Evolutionary conservation across 2,797 vertebrate genomes (phyloP), one percentile per base, ranked within the genome.

Genomic region (Chiloscyllium punctatum): DNA sequence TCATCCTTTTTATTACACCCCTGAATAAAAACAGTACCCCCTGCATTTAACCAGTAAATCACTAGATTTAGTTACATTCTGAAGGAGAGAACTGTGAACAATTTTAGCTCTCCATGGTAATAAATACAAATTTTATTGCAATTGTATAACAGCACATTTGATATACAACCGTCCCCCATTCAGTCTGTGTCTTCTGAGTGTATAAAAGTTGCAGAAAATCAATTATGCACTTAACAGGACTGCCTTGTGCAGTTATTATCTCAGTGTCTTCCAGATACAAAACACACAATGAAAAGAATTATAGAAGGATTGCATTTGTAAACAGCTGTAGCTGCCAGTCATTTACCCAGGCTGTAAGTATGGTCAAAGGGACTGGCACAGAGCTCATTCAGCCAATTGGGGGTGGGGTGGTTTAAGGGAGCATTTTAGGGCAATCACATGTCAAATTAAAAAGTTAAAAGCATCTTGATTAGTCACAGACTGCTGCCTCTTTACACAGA

Each of bases 301-400:
- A 15, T 62, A 37, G 18, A 42, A 69, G 23, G 62, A 69, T 42
- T 21, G 18, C 62, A 68, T 68, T 84, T 69, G 62, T 92, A 68
- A 69, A 92, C 90, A 92, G 90, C 90, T 92, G 62, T 42, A 92
- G 66, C 33, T 92, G 90, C 16, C 90, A 92, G 3, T 92, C 90
- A 92, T 69, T 92, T 18, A 69, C 62, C 66, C 90, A 68, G 21
- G n/a, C 90, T 92, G 7, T 4, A 68, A 69, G 18, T 23, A 69
- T 37, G n/a, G n/a, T 69, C n/a, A 92, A 92, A 69, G 66, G 11
- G 53, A 90, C 57, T n/a, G 87, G 16, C 16, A 90, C 30, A n/a
- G 62, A 92, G 18, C 90, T 42, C n/a, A 92, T 92, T 92, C 66
- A 42, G 33, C 9, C 57, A 62, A 11, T 62, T 30, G 72, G 27